Conservation (phyloP, 2,113 vertebrate species). For the Corythornis vintsioides region DNA sequence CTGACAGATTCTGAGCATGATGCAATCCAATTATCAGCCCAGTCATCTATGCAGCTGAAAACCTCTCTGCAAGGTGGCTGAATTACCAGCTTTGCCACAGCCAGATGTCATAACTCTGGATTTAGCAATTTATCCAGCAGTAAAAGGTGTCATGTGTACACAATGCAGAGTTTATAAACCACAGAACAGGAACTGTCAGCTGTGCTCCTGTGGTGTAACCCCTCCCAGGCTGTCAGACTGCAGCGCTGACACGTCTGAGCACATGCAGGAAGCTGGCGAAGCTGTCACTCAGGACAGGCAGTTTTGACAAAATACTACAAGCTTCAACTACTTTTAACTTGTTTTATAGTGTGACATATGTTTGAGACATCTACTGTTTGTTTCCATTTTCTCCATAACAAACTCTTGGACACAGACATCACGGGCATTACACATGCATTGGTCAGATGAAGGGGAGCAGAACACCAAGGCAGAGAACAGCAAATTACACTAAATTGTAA, state of each 20-base stretch:
- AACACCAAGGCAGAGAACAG: background rate
- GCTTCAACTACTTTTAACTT: background rate
- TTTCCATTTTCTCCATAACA: background rate
- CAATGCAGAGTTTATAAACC: background rate
- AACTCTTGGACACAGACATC: background rate
- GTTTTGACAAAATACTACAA: background rate
- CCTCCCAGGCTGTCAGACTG: slow-evolving; percentile 20
- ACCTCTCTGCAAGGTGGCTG: background rate
- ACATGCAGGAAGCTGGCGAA: background rate
- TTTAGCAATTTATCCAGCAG: background rate
- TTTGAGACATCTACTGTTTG: background rate
- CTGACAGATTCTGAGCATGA: background rate
- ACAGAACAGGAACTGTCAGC: slow-evolving; percentile 36
- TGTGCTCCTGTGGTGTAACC: slow-evolving; percentile 28
- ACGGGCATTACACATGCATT: fast-evolving
- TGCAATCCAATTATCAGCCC: background rate
- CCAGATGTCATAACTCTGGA: background rate
- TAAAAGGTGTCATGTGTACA: background rate
- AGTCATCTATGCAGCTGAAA: background rate
- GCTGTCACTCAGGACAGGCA: background rate
- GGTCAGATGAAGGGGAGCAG: background rate
- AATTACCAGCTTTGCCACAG: background rate
- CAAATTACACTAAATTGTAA: background rate
- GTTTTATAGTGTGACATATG: background rate
- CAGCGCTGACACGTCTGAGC: background rate